phyloP scores from a whole-genome alignment of 2,113 vertebrate species.

The Thomomys bottae region DNA sequence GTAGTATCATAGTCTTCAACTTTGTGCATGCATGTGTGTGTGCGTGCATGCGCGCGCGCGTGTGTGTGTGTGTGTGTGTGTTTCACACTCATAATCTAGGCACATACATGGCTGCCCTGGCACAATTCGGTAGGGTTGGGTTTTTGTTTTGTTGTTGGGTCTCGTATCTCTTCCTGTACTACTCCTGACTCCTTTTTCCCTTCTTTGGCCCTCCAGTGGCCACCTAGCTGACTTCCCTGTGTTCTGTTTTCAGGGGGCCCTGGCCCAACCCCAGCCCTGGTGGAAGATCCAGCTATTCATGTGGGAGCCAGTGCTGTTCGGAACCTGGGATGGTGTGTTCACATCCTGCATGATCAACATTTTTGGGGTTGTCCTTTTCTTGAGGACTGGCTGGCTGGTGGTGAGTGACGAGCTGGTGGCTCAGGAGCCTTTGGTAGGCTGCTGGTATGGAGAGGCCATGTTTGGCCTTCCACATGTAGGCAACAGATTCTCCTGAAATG shows the following conservation, averaged over 20 bases:
- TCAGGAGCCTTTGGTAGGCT: not conserved
- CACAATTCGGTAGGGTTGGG: too few relatives aligned
- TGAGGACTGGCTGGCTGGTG: conserved; percentile 97
- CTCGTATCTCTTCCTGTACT: not conserved
- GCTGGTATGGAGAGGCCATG: accelerated
- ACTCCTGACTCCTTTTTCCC: too few relatives aligned
- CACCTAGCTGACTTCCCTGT: not conserved
- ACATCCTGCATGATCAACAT: conserved; percentile 99
- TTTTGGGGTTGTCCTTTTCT: conserved; percentile 97
- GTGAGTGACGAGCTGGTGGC: conserved; percentile 81
- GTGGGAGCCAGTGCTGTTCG: conserved; percentile 97
- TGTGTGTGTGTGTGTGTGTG: too few relatives aligned
- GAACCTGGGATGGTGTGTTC: conserved; percentile 98
- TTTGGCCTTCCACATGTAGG: not conserved
- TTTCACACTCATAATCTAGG: too few relatives aligned
- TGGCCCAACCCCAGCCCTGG: conserved; percentile 91
- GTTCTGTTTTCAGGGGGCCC: conserved; percentile 84
- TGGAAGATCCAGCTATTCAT: conserved; percentile 96
- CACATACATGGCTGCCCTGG: too few relatives aligned
- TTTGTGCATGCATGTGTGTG: not conserved
- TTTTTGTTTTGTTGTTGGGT: not conserved
- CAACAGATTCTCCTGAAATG: not conserved
- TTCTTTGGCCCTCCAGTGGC: not conserved
- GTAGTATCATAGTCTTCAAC: not conserved
- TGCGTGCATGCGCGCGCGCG: not conserved